Evolutionary conservation across 1,140 invertebrate genomes (phyloP), one percentile per base, ranked within the genome.

Genomic region (Bombus picipes): DNA sequence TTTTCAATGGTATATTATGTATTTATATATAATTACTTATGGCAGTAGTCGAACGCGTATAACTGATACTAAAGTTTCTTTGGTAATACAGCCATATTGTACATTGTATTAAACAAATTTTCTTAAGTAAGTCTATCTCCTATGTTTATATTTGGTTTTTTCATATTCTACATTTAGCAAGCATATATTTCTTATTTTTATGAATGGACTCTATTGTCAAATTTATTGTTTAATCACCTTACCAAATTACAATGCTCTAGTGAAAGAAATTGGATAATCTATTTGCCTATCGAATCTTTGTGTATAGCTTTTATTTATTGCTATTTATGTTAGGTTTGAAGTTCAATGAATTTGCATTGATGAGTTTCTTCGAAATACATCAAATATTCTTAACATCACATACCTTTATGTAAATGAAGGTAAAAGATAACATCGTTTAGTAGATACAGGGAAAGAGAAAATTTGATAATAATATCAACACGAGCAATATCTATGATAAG

Each of bases 1-100:
- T 68, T 77, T 39, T 53, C 32, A 68, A 18, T 41, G 32, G 9
- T 28, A 28, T 47, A 28, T 68, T 76, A 25, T 59, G 15, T 59
- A 75, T 78, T 34, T 72, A 47, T 72, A 34, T 41, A 32, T 75
- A 53, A 22, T 75, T 78, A 74, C n/a, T 39, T n/a, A 77, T 59
- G 25, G 32, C 34, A 25, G 28, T 59, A 72, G 37, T n/a, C 57
- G 39, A 59, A 68, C 66, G 41, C 59, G 82, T 91, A 87, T 85
- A 82, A 79, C 83, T 90, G 84, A 90, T 85, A 80, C 53, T 37
- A 76, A 66, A 84, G 43, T 77, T 82, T 88, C 87, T 78, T 89
- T 76, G 62, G 65, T 37, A 78, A 73, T 90, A 91, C 87, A 92
- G 89, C 89, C 92, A 92, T 92, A 86, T 92, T 92, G 90, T 88